These are phyloP conservation scores for Eumeta japonica DNA, from an alignment of 1,140 invertebrate species.

Conservation along the genomic window DNA sequence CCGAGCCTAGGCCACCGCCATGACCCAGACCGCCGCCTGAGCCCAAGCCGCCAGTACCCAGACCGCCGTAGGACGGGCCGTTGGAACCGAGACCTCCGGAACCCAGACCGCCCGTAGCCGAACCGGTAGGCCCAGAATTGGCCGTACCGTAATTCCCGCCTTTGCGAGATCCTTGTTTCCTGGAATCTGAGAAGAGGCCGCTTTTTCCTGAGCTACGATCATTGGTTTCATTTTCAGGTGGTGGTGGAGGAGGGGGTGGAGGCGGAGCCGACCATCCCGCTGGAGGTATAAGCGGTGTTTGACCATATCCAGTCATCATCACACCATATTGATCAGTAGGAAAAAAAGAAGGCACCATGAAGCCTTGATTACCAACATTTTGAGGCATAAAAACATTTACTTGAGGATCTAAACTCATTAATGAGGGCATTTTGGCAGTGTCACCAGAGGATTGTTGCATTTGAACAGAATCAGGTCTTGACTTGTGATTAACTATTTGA, in stretches of 20 bases:
- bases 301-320: constrained; percentile 31
- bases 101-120: constrained; percentile 13
- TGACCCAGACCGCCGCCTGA: constrained; percentile 6
- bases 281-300: constrained; percentile 21
- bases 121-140: constrained; percentile 14
- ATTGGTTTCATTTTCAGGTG: constrained; percentile 7
- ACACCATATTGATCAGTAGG: constrained; percentile 42
- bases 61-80: constrained; percentile 7
- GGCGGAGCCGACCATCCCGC: constrained; percentile 39
- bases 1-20: constrained; percentile 17
- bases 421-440: constrained; percentile 30
- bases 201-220: constrained; percentile 29
- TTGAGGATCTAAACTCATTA: constrained; percentile 44
- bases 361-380: constrained; percentile 31
- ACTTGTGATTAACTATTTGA: no score
- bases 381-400: constrained; percentile 38
- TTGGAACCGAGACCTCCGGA: constrained; percentile 15
- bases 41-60: constrained; percentile 20
- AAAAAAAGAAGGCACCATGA: constrained; percentile 38
- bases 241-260: constrained; percentile 27
- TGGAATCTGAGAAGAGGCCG: constrained; percentile 49
- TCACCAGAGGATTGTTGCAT: constrained; percentile 15
- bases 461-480: no score
- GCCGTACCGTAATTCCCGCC: constrained; percentile 27
- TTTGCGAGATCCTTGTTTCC: constrained; percentile 36